These are phyloP conservation scores for Danio jaintianensis DNA, from an alignment of 2,797 vertebrate species.

Conservation along the genomic window DNA sequence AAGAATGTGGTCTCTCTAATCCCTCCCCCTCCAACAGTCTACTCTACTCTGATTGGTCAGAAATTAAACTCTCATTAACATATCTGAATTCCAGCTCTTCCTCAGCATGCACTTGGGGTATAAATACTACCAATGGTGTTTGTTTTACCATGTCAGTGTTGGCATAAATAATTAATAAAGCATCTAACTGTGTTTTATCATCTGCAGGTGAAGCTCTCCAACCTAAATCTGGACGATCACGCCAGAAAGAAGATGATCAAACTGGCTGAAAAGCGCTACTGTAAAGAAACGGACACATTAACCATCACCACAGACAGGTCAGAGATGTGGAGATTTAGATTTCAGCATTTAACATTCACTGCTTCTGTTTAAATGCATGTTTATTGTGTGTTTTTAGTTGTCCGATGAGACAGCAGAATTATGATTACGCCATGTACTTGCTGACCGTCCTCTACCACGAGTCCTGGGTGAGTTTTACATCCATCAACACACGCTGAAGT, in stretches of 20 bases:
- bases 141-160: too few species aligned
- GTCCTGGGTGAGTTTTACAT: slow-evolving; percentile 89
- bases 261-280: slow-evolving; percentile 87
- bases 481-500: not conserved
- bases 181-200: not conserved
- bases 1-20: too few species aligned
- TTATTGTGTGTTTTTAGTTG: slow-evolving; percentile 77
- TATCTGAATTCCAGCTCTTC: too few species aligned
- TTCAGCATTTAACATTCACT: not conserved
- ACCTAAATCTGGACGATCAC: slow-evolving; percentile 92
- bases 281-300: slow-evolving; percentile 82
- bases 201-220: slow-evolving; percentile 89
- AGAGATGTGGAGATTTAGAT: not conserved
- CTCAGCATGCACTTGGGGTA: too few species aligned
- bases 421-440: slow-evolving; percentile 90
- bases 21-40: too few species aligned
- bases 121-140: not conserved
- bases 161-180: too few species aligned
- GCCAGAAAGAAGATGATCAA: slow-evolving; percentile 92
- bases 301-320: slow-evolving; percentile 91
- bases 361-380: not conserved
- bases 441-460: slow-evolving; percentile 97
- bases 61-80: too few species aligned
- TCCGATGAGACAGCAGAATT: slow-evolving; percentile 91
- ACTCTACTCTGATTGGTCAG: too few species aligned